A percentile compares a stretch with the other conserved stretches of the same genome.
Conservation (phyloP, 92 coral and sea anemone species). For the Diadumene lineata region DNA sequence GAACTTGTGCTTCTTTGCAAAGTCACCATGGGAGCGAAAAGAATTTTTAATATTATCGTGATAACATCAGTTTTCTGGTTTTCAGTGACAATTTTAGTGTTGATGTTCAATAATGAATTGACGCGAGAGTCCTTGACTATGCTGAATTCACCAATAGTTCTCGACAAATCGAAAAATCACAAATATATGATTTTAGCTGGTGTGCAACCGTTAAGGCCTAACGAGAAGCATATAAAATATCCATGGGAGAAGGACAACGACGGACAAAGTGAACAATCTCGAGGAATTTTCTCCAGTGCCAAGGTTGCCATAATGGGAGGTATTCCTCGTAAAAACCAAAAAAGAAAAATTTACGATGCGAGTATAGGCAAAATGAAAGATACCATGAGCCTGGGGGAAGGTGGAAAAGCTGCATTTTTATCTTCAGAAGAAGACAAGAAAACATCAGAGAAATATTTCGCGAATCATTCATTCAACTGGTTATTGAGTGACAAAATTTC, state of each 20-base stretch:
- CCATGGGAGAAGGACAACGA: conserved; percentile 80
- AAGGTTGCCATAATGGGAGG: conserved; percentile 72
- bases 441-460: conserved; percentile 77
- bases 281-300: conserved; percentile 64
- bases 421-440: conserved; percentile 80
- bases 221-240: conserved; percentile 84
- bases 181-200: conserved; percentile 93
- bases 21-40: conserved; percentile 64
- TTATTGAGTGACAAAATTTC: conserved; percentile 90
- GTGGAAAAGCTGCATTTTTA: conserved; percentile 87
- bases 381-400: conserved; percentile 82
- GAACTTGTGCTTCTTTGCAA: not conserved
- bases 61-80: conserved; percentile 95
- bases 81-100: conserved; percentile 85
- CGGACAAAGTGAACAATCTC: conserved; percentile 20
- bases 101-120: conserved; percentile 88
- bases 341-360: conserved; percentile 77
- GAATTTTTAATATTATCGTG: conserved; percentile 80
- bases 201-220: conserved; percentile 83
- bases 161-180: conserved; percentile 61
- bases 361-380: conserved; percentile 81
- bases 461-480: conserved; percentile 98
- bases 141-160: conserved; percentile 88
- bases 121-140: conserved; percentile 90
- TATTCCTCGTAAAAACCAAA: conserved; percentile 59